These are phyloP conservation scores for Acanthis flammea DNA, from an alignment of 2,797 vertebrate genomes.

Conservation along the genomic window DNA sequence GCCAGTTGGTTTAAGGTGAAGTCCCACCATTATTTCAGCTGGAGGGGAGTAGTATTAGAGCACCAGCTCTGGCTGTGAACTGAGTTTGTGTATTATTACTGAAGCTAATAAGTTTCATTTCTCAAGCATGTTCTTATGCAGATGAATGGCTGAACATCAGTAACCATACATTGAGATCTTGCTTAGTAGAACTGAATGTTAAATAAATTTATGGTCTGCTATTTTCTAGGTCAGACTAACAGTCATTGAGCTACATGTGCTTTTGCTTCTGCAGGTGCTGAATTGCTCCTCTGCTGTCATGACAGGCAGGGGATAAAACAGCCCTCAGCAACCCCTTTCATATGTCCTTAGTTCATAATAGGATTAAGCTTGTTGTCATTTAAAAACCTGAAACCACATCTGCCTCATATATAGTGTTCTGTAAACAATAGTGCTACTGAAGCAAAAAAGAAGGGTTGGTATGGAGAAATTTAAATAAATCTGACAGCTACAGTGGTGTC, in stretches of 20 bases:
- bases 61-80: not conserved
- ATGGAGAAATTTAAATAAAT: not conserved
- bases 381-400: not conserved
- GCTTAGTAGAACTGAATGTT: not conserved
- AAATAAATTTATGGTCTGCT: not conserved
- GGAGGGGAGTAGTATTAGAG: not conserved
- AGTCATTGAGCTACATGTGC: not conserved
- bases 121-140: not conserved
- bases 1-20: not conserved
- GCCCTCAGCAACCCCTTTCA: not conserved
- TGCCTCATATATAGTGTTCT: not conserved
- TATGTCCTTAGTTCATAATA: not conserved
- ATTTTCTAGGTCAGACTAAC: not conserved
- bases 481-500: not conserved
- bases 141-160: not conserved
- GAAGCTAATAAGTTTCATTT: not conserved
- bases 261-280: not conserved
- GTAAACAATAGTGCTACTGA: not conserved
- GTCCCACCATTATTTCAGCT: not conserved
- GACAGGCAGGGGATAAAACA: not conserved
- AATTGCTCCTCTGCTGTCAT: not conserved
- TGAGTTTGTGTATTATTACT: not conserved
- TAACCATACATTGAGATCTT: not conserved
- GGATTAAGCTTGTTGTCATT: not conserved
- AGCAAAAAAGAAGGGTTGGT: not conserved